Conservation (phyloP, 2,888 invertebrate species). For the Amphipyra tragopoginis region DNA sequence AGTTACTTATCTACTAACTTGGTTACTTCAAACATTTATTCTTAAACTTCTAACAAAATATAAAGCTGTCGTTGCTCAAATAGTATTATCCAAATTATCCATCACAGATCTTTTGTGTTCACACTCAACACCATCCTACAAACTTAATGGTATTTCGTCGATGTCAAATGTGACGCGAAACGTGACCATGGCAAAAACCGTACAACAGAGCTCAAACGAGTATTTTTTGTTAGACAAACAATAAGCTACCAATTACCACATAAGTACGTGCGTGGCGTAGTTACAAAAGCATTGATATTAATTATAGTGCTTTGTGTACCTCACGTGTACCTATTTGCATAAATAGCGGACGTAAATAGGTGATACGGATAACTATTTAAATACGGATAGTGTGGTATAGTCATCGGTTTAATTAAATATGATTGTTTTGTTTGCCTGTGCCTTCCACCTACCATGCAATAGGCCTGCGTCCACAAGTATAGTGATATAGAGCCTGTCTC, state of each 20-base stretch:
- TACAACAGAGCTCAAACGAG: constrained; percentile 29
- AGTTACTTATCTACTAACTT: background rate
- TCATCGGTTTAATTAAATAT: constrained; percentile 14
- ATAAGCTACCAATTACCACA: constrained; percentile 52
- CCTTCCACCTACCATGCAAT: too few species aligned
- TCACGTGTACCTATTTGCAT: constrained; percentile 27
- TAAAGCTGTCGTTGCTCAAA: constrained; percentile 1
- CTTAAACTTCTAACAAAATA: background rate
- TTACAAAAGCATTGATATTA: constrained; percentile 45
- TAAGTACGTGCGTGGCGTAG: constrained; percentile 21
- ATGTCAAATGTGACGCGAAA: constrained; percentile 47
- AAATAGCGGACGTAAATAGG: constrained; percentile 32
- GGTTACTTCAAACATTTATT: background rate
- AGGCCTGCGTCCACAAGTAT: too few species aligned
- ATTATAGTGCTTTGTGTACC: constrained; percentile 46
- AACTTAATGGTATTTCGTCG: constrained; percentile 35
- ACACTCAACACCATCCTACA: constrained; percentile 9
- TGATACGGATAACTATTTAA: constrained; percentile 22
- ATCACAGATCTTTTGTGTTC: constrained; percentile 4
- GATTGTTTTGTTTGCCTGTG: too few species aligned
- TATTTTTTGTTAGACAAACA: constrained; percentile 55
- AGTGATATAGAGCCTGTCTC: too few species aligned
- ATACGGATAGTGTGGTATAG: constrained; percentile 1
- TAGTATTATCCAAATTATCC: constrained; percentile 10
- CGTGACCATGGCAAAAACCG: constrained; percentile 52